phyloP scores from a whole-genome alignment of 2,797 vertebrate species.

The Tympanoctomys barrerae region DNA sequence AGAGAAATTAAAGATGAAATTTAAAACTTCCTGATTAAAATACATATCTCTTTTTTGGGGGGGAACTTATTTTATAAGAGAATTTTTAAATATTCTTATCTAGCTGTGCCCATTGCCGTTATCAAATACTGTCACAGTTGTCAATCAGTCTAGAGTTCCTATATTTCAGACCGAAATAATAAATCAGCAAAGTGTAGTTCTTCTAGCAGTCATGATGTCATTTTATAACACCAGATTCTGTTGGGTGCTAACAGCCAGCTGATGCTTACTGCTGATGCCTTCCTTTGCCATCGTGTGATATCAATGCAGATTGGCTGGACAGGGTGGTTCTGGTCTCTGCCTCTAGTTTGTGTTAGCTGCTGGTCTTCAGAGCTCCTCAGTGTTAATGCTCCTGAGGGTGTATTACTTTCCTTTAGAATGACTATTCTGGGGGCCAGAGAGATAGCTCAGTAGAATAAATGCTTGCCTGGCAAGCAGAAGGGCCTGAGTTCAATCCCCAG shows the following conservation, averaged over 20 bases:
- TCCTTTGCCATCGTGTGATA: background rate
- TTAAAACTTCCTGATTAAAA: background rate
- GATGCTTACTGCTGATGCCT: background rate
- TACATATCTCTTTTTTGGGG: background rate
- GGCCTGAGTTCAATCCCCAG: too few relatives aligned
- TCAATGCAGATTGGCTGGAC: background rate
- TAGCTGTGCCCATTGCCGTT: background rate
- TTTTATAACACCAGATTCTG: background rate
- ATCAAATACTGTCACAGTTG: background rate
- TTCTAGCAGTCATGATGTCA: background rate
- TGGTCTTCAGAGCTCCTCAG: background rate
- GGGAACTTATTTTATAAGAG: background rate
- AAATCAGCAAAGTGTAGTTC: background rate
- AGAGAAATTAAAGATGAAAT: background rate
- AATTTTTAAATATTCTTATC: background rate
- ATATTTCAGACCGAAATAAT: background rate
- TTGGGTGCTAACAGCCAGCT: background rate
- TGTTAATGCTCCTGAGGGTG: background rate
- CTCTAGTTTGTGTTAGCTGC: background rate
- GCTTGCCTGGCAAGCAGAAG: too few relatives aligned
- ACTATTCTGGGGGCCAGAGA: background rate
- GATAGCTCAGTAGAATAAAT: too few relatives aligned
- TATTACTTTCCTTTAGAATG: background rate
- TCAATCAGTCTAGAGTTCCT: background rate
- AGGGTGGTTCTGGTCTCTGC: background rate